A percentile compares a stretch with the other conserved stretches of the same genome.
phyloP scores from a whole-genome alignment of 1,140 invertebrate species.

The Pomacea maculata region DNA sequence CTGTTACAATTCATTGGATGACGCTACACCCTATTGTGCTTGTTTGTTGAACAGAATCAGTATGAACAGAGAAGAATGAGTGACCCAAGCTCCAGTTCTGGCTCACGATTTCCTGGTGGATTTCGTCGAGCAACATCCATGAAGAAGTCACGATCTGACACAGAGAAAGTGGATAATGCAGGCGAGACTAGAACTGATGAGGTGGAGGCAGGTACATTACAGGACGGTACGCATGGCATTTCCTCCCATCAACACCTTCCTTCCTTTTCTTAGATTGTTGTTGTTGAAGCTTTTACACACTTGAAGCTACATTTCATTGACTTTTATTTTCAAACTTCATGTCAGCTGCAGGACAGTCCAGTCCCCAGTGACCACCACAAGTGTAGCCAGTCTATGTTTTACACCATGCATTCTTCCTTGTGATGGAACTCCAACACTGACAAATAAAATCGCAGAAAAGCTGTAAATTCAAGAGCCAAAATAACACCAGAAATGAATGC shows the following conservation, averaged over 20 bases:
- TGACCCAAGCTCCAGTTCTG: slow-evolving; percentile 93
- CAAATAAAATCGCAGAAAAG: too few relatives aligned
- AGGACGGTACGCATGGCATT: slow-evolving; percentile 78
- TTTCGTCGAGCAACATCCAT: slow-evolving; percentile 62
- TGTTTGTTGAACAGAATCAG: slow-evolving; percentile 52
- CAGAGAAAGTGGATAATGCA: slow-evolving; percentile 74
- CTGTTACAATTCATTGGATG: too few relatives aligned
- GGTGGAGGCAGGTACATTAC: slow-evolving; percentile 91
- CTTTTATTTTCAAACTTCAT: too few relatives aligned
- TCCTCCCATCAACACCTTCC: slow-evolving; percentile 2
- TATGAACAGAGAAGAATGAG: slow-evolving; percentile 82
- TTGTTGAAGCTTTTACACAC: neutral
- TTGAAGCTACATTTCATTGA: too few relatives aligned
- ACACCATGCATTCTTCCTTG: too few relatives aligned
- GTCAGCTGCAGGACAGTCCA: too few relatives aligned
- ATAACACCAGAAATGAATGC: too few relatives aligned
- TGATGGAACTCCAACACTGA: too few relatives aligned
- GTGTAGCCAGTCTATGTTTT: too few relatives aligned
- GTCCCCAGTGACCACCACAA: too few relatives aligned
- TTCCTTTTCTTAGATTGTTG: neutral
- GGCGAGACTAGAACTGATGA: slow-evolving; percentile 78
- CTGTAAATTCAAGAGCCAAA: too few relatives aligned
- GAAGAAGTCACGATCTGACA: slow-evolving; percentile 86
- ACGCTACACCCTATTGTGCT: too few relatives aligned
- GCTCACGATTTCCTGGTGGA: slow-evolving; percentile 82